Conservation (phyloP, 2,797 vertebrate species). For the Acanthornis magna region DNA sequence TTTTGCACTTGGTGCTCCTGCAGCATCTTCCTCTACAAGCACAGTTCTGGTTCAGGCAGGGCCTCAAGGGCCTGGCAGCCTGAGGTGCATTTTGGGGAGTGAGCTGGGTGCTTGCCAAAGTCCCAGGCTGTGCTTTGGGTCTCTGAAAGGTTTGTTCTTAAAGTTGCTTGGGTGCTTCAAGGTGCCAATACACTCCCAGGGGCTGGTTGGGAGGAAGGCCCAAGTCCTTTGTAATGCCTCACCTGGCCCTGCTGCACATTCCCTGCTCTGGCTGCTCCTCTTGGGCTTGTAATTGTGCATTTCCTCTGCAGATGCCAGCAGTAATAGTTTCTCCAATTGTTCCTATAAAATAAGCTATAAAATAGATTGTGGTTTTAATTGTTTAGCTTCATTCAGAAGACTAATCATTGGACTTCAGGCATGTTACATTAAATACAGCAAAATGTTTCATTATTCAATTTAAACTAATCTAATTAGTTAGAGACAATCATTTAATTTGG, state of each 20-base stretch:
- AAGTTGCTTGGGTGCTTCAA: background rate
- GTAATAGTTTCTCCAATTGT: constrained; percentile 66
- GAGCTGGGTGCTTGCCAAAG: background rate
- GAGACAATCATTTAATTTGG: constrained; percentile 76
- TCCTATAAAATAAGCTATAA: constrained; percentile 65
- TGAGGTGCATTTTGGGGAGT: background rate
- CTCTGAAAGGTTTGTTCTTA: rapidly evolving
- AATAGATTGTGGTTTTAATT: constrained; percentile 71
- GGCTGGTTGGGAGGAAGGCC: background rate
- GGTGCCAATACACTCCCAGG: background rate
- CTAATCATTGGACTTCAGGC: constrained; percentile 74
- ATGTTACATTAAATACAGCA: constrained; percentile 76
- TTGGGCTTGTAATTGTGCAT: background rate
- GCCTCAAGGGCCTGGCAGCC: background rate
- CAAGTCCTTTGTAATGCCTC: background rate
- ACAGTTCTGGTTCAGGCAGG: background rate
- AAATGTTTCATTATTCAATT: constrained; percentile 77
- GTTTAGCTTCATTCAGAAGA: constrained; percentile 73
- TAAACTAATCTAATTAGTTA: constrained; percentile 75
- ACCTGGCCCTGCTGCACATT: background rate
- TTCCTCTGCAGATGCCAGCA: constrained; percentile 58
- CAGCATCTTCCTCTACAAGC: background rate
- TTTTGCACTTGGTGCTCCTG: background rate
- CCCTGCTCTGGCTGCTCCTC: background rate
- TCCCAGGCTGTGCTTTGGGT: background rate